Conservation (phyloP, 64 coral and sea anemone species). For the Pocillopora damicornis region DNA sequence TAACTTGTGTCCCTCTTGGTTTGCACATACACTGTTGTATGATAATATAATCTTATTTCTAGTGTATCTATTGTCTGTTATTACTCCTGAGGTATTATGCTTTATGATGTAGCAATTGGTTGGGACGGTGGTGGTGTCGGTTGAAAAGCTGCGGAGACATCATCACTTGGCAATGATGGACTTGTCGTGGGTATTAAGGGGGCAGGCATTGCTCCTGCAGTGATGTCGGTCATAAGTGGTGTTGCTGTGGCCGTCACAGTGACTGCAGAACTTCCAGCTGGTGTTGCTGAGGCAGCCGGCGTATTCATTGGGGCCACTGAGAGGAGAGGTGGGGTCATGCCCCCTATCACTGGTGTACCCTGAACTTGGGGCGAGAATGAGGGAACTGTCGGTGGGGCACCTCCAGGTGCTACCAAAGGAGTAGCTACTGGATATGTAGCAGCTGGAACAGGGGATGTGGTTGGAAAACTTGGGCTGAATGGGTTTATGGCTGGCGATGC, state of each 20-base stretch:
- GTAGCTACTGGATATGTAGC: slow-evolving; percentile 33
- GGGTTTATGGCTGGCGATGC: slow-evolving; percentile 71
- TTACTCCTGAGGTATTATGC: background rate
- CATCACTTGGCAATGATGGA: background rate
- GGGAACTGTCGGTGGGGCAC: slow-evolving; percentile 28
- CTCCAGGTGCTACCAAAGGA: slow-evolving; percentile 12
- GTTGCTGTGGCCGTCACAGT: slow-evolving; percentile 82
- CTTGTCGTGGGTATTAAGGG: slow-evolving; percentile 30
- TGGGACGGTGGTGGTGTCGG: slow-evolving; percentile 39
- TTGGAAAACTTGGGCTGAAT: slow-evolving; percentile 55
- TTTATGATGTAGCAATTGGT: slow-evolving; percentile 23
- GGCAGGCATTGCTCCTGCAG: slow-evolving; percentile 82
- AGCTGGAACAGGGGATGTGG: slow-evolving; percentile 22
- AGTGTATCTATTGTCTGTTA: background rate
- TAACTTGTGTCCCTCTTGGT: background rate
- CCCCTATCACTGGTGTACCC: background rate
- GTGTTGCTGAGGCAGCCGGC: background rate
- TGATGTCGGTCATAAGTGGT: slow-evolving; percentile 83
- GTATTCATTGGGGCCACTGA: background rate
- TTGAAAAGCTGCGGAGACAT: slow-evolving; percentile 18
- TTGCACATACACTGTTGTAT: background rate
- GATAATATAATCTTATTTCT: background rate
- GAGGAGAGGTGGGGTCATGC: background rate
- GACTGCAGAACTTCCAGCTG: slow-evolving; percentile 18
- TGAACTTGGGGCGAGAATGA: slow-evolving; percentile 25